Base-by-base conservation (phyloP, 2,797 vertebrate genomes). In the Rhabdophis nuchalis region DNA sequence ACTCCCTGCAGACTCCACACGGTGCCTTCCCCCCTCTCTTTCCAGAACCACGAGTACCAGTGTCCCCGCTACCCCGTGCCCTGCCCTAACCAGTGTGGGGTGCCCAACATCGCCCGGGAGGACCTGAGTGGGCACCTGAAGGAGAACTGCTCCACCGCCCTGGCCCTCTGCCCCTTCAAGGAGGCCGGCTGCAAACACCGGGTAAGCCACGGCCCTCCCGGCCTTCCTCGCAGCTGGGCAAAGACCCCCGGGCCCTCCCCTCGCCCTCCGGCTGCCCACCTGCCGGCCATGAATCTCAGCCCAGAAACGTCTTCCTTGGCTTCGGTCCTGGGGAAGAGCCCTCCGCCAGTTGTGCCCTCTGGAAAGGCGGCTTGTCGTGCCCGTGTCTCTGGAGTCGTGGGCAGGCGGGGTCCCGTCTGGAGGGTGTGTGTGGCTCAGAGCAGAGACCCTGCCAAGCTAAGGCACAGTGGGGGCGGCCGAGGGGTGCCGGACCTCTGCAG, bases 151-250 rank as follows among this genome's bases (percentile, higher is more conserved):
- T 98, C 97, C 96, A 99, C 98, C 0, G 99, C 99, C 0, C 97
- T 99, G 61, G 98, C 99, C 88, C 98, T 99, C 18, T 99, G 99
- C 92, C 99, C 99, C 20, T 99, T 99, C 97, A 99, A 99, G 97
- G 99, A 99, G 0, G 99, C 99, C 0, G 99, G 99, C 96, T 99
- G 99, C 98, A 99, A 99, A 96, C 99, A 99, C 96, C 98, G 99
- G 96, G 99, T 99, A 96, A 98, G 98, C 13, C 11, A 56, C n/a
- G 12, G 29, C 2, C 41, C 4, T 18, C 60, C 60, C 12, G 4
- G 7, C 14, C 54, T 25, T 36, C 20, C 20, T 4, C 0, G 1
- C 11, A 14, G 8, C 12, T 13, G 18, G 82, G 11, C 2, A 12
- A 50, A 27, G 20, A 46, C 25, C 11, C 23, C 2, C 5, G 10